These are phyloP conservation scores for Archips xylosteana DNA, from an alignment of 2,888 invertebrate species.

Conservation along the genomic window DNA sequence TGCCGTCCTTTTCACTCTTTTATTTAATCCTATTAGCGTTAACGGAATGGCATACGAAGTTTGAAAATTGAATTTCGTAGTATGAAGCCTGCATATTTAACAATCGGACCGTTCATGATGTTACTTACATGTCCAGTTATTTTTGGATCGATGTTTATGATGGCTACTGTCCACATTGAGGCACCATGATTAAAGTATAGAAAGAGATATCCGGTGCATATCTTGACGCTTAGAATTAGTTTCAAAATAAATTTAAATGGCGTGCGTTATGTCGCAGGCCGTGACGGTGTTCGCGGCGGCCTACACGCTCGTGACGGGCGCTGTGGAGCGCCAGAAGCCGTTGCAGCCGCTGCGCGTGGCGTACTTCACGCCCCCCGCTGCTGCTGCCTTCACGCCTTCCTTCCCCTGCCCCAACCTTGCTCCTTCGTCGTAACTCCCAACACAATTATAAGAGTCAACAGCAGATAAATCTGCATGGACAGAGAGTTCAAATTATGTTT, in stretches of 20 bases:
- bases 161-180: no score
- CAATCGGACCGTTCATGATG: no score
- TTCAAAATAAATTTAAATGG: neutral
- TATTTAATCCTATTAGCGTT: no score
- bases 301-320: conserved; percentile 63
- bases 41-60: no score
- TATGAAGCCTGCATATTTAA: no score
- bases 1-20: no score
- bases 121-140: no score
- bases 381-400: neutral
- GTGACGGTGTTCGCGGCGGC: conserved; percentile 70
- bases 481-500: neutral
- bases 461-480: neutral
- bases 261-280: conserved; percentile 54
- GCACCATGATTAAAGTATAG: no score
- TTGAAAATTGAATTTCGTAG: no score
- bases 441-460: neutral
- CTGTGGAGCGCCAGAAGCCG: conserved; percentile 59
- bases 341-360: conserved; percentile 63
- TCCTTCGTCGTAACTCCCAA: neutral
- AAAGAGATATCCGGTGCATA: no score
- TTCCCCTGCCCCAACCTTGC: conserved; percentile 44
- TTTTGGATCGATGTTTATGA: no score
- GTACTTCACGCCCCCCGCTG: conserved; percentile 49
- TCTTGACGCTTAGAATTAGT: neutral